Evolutionary conservation across 1,140 invertebrate genomes (phyloP).

Genomic region (Penaeus vannamei): DNA sequence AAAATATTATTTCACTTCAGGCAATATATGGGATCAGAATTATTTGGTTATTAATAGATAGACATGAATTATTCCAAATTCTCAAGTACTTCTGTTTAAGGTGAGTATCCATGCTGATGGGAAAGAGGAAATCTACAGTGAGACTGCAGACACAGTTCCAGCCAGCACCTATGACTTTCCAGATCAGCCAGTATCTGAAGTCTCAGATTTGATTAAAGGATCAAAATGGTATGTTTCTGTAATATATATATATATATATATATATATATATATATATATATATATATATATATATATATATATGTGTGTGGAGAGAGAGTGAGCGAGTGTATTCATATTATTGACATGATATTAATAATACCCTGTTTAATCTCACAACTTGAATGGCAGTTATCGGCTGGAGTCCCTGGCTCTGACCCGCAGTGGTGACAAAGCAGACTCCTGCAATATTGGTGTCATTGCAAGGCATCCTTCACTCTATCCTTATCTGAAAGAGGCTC

Average conservation of each 20-base stretch:
- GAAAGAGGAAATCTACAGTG: background rate
- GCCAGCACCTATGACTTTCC: constrained; percentile 30
- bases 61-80: background rate
- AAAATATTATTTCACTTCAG: no score
- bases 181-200: constrained; percentile 36
- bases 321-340: no score
- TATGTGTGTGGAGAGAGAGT: background rate
- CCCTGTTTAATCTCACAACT: no score
- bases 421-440: constrained; percentile 76
- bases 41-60: no score
- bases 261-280: background rate
- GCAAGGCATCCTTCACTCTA: constrained; percentile 72
- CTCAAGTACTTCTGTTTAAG: background rate
- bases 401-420: constrained; percentile 74
- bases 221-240: constrained; percentile 29
- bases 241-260: background rate
- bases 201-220: constrained; percentile 66
- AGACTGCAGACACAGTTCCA: background rate
- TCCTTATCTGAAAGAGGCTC: constrained; percentile 71
- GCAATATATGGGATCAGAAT: no score
- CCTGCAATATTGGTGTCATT: constrained; percentile 75
- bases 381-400: constrained; percentile 70
- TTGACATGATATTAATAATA: no score
- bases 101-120: constrained; percentile 38
- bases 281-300: background rate